Percentiles rank a stretch among this genome's conserved stretches.
Conservation (phyloP, 2,797 vertebrate species). For the Hydrophis major region DNA sequence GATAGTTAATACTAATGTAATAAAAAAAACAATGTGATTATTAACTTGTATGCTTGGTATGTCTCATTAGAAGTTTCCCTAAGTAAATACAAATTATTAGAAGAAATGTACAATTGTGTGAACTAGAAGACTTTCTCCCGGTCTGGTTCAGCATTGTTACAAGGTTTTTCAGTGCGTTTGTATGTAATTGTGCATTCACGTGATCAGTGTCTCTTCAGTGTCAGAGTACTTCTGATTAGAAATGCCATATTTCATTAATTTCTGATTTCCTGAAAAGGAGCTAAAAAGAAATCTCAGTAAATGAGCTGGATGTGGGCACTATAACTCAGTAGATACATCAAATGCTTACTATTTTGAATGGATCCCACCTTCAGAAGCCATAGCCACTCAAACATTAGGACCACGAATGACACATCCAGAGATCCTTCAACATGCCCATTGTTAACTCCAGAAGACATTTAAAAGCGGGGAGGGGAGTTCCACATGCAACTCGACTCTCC, state of each 20-base stretch:
- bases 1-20: background rate
- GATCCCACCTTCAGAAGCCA: background rate
- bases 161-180: background rate
- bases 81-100: background rate
- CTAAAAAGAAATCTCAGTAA: background rate
- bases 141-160: background rate
- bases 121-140: background rate
- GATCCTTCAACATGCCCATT: background rate
- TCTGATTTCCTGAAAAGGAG: background rate
- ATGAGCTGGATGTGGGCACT: background rate
- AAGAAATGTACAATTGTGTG: background rate
- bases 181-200: background rate
- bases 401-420: background rate
- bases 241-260: background rate
- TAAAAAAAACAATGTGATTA: background rate
- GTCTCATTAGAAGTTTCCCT: background rate
- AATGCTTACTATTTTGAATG: background rate
- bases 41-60: background rate
- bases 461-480: too few species aligned
- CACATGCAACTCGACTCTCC: background rate
- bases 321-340: background rate
- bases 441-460: background rate
- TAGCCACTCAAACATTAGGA: background rate
- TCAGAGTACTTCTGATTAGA: background rate
- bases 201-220: background rate